Base-by-base conservation (phyloP, 2,888 invertebrate genomes). In the Hartigia nigra region DNA sequence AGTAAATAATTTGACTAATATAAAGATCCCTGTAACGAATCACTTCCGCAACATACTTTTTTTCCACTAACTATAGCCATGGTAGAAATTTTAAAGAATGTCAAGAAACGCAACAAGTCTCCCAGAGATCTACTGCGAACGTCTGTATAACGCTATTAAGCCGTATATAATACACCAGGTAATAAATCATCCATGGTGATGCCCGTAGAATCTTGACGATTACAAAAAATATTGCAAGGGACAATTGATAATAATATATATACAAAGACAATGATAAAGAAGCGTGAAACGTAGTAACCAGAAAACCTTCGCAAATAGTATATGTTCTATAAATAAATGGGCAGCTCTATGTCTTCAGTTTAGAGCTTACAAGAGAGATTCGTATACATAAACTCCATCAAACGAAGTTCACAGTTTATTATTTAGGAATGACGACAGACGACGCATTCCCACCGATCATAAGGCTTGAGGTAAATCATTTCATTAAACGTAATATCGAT, bases 381-480 rank as follows among this genome's bases (percentile, higher is more conserved):
- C 81, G 82, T 83, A 84, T 84, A 83, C 84, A 86, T 84, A 85
- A 83, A 84, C 83, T 81, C 84, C 84, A 85, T 87, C 86, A 87
- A 87, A 86, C 82, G 82, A 81, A 84, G 84, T 86, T 85, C 84
- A 84, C 85, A 85, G 84, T 87, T 85, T 87, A 85, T 86, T 87
- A 85, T 88, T 87, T 84, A 87, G 86, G 81, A 84, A 90, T 89
- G 89, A 89, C 85, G 86, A 86, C 85, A 79, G 87, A 89, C 81
- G 86, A 84, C 81, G 81, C 81, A 74, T 87, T 86, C 82, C 88
- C 89, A 78, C 87, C 90, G 81, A 90, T 90, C 84, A 87, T 90
- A 84, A 87, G 81, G 78, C 86, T 90, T 77, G 84, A 87, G 87
- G 87, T 87, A 87, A 83, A 76, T 74, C 70, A 31, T 74, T 72